Evolutionary conservation across 2,888 invertebrate species (phyloP).

Genomic region (Tigriopus californicus): DNA sequence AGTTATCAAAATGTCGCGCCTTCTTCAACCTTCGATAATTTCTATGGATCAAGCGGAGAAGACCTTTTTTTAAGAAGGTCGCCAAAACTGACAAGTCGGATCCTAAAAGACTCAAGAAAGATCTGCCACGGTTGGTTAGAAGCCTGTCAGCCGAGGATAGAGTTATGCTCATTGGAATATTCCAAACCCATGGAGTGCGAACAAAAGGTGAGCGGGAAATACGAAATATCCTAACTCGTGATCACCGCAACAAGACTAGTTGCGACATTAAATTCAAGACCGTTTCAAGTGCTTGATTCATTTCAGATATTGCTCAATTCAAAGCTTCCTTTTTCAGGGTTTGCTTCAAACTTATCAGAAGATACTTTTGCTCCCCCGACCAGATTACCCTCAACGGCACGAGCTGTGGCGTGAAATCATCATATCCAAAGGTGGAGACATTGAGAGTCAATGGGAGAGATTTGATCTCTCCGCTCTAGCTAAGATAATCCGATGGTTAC

Average conservation of each 20-base stretch:
- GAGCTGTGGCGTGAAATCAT: constrained; percentile 47
- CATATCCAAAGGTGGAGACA: neutral
- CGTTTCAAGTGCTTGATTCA: too few relatives aligned
- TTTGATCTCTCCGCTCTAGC: constrained; percentile 52
- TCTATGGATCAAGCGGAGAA: constrained; percentile 49
- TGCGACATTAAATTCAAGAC: too few relatives aligned
- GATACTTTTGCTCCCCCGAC: constrained; percentile 61
- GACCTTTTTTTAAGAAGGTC: constrained; percentile 37
- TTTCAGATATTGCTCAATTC: too few relatives aligned
- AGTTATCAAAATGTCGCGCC: constrained; percentile 53
- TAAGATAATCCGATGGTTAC: constrained; percentile 76
- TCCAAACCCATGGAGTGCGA: constrained; percentile 69
- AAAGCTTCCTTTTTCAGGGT: constrained; percentile 21
- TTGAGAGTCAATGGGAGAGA: constrained; percentile 2
- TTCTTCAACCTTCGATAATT: constrained; percentile 73
- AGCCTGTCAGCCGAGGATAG: constrained; percentile 51
- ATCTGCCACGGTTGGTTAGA: constrained; percentile 77
- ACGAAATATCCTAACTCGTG: too few relatives aligned
- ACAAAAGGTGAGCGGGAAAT: constrained; percentile 57
- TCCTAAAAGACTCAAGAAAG: constrained; percentile 80
- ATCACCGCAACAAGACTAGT: too few relatives aligned
- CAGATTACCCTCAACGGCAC: constrained; percentile 69
- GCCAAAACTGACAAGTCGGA: constrained; percentile 77
- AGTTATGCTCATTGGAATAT: constrained; percentile 51
- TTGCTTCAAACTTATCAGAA: constrained; percentile 71